phyloP scores from a whole-genome alignment of 2,113 vertebrate species.

The Haplotaxodon microlepis region DNA sequence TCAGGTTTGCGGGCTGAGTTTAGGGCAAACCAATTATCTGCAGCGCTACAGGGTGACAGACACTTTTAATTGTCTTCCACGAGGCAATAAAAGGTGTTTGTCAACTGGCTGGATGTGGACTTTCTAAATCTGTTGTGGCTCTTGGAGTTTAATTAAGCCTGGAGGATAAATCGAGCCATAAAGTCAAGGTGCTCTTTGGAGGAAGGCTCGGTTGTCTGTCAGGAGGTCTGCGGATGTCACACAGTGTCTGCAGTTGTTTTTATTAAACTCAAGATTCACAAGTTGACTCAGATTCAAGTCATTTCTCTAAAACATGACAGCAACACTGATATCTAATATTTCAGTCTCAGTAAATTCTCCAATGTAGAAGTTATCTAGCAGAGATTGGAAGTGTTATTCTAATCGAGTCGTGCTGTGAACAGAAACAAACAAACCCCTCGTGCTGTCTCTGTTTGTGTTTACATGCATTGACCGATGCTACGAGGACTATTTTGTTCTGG shows the following conservation, averaged over 20 bases:
- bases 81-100: constrained; percentile 25
- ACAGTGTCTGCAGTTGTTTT: neutral
- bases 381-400: accelerated
- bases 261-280: neutral
- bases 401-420: accelerated
- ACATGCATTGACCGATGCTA: neutral
- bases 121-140: neutral
- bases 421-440: neutral
- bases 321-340: neutral
- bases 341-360: neutral
- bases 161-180: neutral
- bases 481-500: neutral
- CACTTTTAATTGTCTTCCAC: constrained; percentile 40
- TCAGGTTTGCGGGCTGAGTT: neutral
- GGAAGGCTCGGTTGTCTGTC: neutral
- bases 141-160: constrained; percentile 33
- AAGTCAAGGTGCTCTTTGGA: constrained; percentile 8
- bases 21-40: constrained; percentile 38
- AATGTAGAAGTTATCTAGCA: accelerated
- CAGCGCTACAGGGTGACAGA: constrained; percentile 10
- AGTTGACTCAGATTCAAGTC: neutral
- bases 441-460: neutral
- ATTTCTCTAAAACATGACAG: neutral
- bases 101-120: constrained; percentile 15
- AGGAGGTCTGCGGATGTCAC: neutral